Evolutionary conservation across 2,888 invertebrate genomes (phyloP), one percentile per base, ranked within the genome.

Genomic region (Amorpha juglandis): DNA sequence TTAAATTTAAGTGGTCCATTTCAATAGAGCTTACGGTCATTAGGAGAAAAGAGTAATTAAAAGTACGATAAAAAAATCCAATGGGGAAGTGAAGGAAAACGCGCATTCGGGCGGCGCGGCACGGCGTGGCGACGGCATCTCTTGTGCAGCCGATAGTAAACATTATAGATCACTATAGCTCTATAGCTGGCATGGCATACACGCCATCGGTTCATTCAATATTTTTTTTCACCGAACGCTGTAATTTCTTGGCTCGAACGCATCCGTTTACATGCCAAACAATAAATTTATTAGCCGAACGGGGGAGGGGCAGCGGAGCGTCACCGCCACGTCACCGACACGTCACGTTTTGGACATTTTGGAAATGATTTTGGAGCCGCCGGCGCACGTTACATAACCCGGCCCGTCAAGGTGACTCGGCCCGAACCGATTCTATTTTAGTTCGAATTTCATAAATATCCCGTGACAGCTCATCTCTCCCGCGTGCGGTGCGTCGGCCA

Each of bases 261-360:
- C 92, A 90, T 92, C 91, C 91, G 93, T 91, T 91, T 92, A 92
- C 92, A 92, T 92, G 93, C 93, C 93, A 93, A 92, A 93, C 93
- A 92, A 92, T 93, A 93, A 92, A 93, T 92, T 92, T 92, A 92
- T 93, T 92, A 89, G 91, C 81, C 87, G 81, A 86, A 86, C 87
- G 91, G 90, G 90, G 92, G 92, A 92, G 92, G 92, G 92, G 90
- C 92, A 88, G 88, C 88, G 89, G 89, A 78, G 81, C 91, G 89
- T 90, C 91, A 90, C 84, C 83, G 75, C 78, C 76, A 86, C 92
- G 92, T 92, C 92, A 92, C 79, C 71, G 79, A 78, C 82, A 81
- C 91, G 91, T 91, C 89, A 88, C 82, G 72, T 63, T 84, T 90
- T 86, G 79, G 80, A 83, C 81, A 86, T 86, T 89, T 89, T 84